Base-by-base conservation (phyloP, 1,140 invertebrate species). In the Tribolium madens region DNA sequence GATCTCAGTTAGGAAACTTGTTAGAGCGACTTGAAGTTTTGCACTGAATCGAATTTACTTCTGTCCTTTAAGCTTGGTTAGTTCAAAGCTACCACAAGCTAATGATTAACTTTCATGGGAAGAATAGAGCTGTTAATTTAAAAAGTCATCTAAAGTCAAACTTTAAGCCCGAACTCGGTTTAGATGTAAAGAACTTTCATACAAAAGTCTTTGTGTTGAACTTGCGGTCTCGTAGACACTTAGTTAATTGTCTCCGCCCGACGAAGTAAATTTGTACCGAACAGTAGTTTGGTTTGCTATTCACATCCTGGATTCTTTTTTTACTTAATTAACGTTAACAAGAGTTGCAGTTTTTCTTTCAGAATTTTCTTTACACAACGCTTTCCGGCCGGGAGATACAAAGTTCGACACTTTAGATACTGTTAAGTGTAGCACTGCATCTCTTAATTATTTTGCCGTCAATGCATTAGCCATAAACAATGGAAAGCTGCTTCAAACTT, bases 181-280 rank as follows among this genome's bases (percentile, higher is more conserved):
- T 72, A 50, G 46, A 72, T 72, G 50, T 72, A 72, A 72, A 72
- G 70, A 72, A 72, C 70, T 72, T 72, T 52, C 70, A 72, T 72
- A 72, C 70, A 72, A 72, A 72, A 52, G 46, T 52, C 50, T 72
- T 72, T 48, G 42, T 72, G 70, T 72, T 72, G 70, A 72, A 72
- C 70, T 72, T 72, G 70, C 47, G 70, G 47, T 21, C 70, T 72
- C 70, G 70, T 50, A 72, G 70, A 46, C 70, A 72, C 70, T 72
- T 72, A 72, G 70, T 72, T 72, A 72, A 72, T 72, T 72, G 70
- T 72, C 70, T 72, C 52, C 18, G 46, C 46, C 42, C 18, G 46
- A 72, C 46, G 17, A 52, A 72, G 50, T 72, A 72, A 72, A 72
- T 72, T 72, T 72, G 46, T 72, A 36, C 21, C 14, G 57, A 33